Evolutionary conservation across 2,888 invertebrate species (phyloP).

Genomic region (Heteropelma amictum): DNA sequence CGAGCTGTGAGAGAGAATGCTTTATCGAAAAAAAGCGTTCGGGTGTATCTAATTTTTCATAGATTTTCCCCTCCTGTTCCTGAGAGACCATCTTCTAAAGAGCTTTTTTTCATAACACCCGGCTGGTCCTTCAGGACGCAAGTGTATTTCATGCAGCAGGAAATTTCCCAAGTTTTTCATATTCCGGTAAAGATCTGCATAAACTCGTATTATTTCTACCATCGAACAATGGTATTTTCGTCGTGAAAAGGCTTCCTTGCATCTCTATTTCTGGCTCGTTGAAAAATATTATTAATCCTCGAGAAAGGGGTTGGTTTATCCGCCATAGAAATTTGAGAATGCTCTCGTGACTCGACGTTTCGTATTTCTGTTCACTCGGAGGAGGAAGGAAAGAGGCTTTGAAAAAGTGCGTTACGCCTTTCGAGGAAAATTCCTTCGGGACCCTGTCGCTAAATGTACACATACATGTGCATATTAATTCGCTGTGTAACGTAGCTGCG

Average conservation of each 20-base stretch:
- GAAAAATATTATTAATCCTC: constrained; percentile 27
- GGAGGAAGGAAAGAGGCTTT: background rate
- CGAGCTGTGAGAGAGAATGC: background rate
- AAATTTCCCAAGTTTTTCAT: no score
- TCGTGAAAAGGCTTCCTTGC: background rate
- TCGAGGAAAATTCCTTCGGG: constrained; percentile 46
- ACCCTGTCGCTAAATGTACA: constrained; percentile 5
- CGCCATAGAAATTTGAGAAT: constrained; percentile 48
- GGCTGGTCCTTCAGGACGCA: no score
- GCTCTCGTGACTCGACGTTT: constrained; percentile 20
- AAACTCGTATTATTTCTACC: no score
- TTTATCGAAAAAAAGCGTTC: background rate
- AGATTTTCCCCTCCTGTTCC: background rate
- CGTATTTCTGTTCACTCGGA: constrained; percentile 35
- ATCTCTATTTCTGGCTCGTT: constrained; percentile 5
- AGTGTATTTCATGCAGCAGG: no score
- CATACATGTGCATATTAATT: background rate
- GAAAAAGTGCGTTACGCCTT: constrained; percentile 28
- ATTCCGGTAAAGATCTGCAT: no score
- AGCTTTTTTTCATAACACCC: no score
- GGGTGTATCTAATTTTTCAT: background rate
- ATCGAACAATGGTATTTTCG: background rate
- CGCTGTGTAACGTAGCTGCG: constrained; percentile 26
- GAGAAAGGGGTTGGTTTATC: constrained; percentile 15
- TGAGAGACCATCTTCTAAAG: background rate